A percentile compares a stretch with the other conserved stretches of the same genome.
Evolutionary conservation across 2,113 vertebrate species (phyloP).

Genomic region (Porphyrio hochstetteri): DNA sequence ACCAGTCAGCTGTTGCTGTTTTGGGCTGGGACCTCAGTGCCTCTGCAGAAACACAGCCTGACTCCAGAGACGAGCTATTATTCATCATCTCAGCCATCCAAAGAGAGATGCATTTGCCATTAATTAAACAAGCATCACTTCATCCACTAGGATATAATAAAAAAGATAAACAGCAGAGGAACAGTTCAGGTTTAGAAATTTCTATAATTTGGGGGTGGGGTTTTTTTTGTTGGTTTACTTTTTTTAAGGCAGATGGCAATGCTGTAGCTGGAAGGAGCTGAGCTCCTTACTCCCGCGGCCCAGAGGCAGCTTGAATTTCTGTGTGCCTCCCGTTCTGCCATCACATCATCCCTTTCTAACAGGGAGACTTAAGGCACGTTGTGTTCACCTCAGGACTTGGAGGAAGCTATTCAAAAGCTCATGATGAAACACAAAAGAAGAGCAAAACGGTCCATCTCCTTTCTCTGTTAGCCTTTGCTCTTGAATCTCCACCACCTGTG

Average conservation of each 20-base stretch:
- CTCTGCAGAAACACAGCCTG: not conserved
- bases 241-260: not conserved
- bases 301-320: not conserved
- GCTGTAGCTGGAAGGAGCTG: not conserved
- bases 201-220: not conserved
- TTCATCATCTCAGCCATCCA: not conserved
- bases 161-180: not conserved
- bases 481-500: rapidly evolving
- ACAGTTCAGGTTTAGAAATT: not conserved
- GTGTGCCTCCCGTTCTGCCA: not conserved
- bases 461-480: not conserved
- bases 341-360: not conserved
- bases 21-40: not conserved
- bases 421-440: not conserved
- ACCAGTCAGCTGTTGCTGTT: rapidly evolving
- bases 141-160: not conserved
- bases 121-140: not conserved
- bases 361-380: not conserved
- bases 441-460: not conserved
- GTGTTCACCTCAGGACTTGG: not conserved
- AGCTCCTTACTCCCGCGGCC: not conserved
- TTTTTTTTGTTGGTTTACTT: not conserved
- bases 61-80: not conserved
- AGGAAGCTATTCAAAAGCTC: not conserved
- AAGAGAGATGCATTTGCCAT: not conserved